Evolutionary conservation across 2,113 vertebrate genomes (phyloP).

Genomic region (Crotalus helleri): DNA sequence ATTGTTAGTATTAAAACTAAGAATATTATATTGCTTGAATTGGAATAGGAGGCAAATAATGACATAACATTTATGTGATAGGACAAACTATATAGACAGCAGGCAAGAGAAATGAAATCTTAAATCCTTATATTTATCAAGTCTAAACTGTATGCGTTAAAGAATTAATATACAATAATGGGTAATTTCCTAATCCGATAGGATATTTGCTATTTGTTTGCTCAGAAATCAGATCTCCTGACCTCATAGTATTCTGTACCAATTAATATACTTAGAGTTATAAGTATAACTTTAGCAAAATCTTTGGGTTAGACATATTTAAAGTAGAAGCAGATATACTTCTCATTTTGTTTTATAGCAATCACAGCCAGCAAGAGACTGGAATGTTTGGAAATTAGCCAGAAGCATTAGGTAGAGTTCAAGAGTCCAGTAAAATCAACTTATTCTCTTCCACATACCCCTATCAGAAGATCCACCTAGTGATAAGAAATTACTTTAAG

Average conservation of each 20-base stretch:
- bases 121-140: neutral
- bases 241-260: neutral
- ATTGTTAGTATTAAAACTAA: neutral
- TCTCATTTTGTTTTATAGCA: neutral
- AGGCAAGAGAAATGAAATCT: neutral
- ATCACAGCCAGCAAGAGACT: neutral
- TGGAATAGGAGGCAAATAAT: neutral
- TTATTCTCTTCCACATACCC: neutral
- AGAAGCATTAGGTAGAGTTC: neutral
- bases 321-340: neutral
- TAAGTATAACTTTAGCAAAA: neutral
- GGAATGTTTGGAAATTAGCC: neutral
- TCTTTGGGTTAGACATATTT: neutral
- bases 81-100: neutral
- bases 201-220: neutral
- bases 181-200: neutral
- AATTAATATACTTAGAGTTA: neutral
- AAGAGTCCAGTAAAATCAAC: neutral
- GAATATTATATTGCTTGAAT: neutral
- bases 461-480: neutral
- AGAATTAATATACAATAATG: neutral
- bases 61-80: neutral
- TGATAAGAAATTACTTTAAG: neutral
- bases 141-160: neutral
- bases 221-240: neutral